Base-by-base conservation (phyloP, 1,140 invertebrate species). In the Samia ricini region DNA sequence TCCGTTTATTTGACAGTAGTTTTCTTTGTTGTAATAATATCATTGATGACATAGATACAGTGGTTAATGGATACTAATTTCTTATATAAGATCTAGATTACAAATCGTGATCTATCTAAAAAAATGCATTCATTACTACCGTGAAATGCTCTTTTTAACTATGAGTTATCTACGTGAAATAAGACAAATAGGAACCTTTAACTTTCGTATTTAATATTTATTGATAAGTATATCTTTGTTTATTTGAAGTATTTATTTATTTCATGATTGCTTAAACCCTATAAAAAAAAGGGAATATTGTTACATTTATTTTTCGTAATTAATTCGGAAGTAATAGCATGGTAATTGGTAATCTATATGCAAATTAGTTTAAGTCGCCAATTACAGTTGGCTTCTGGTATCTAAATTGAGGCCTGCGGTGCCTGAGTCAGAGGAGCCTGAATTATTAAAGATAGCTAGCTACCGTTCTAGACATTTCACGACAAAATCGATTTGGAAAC, bases 1-100 rank as follows among this genome's bases (percentile, higher is more conserved):
- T 12, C 36, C 26, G 54, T 60, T 64, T 64, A 69, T 65, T 42
- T 42, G 33, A 12, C 33, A 15, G 33, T 42, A 42, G 33, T 42
- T 15, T 58, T 58, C 24, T 51, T 22, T 57, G 62, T 48, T 54
- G 20, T 4, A 51, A 24, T 52, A 29, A 56, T 51, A 61, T 23
- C 18, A 19, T 56, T 42, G 15, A 55, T 15, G 12, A 42, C 10
- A 12, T 2, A 36, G 33, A 12, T 36, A 36, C 33, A n/a, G n/a
- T n/a, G n/a, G n/a, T n/a, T n/a, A n/a, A n/a, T n/a, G n/a, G n/a
- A n/a, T n/a, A n/a, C n/a, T n/a, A n/a, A n/a, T n/a, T n/a, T n/a
- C n/a, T n/a, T n/a, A n/a, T n/a, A n/a, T n/a, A n/a, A n/a, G n/a
- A n/a, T n/a, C n/a, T n/a, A n/a, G n/a, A n/a, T n/a, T n/a, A n/a